Evolutionary conservation across 2,888 invertebrate species (phyloP).

Genomic region (Luperina testacea): DNA sequence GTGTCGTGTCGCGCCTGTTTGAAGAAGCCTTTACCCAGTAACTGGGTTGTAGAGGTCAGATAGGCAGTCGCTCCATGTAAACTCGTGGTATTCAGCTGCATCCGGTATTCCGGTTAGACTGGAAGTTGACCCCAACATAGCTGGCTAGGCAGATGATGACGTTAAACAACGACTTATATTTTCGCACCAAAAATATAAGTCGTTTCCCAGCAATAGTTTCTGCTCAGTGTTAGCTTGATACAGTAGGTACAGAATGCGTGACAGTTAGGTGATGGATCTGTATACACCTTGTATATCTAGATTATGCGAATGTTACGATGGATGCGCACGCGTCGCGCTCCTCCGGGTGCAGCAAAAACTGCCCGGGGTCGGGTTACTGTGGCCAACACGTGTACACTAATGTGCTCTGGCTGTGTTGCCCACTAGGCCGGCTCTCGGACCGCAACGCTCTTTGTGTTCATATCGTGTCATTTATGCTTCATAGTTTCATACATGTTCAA

Average conservation of each 20-base stretch:
- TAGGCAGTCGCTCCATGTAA: too few relatives aligned
- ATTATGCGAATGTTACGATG: background rate
- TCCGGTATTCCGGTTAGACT: too few relatives aligned
- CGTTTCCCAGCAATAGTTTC: background rate
- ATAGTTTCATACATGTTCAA: background rate
- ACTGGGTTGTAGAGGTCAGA: too few relatives aligned
- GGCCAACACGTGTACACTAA: constrained; percentile 22
- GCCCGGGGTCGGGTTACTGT: constrained; percentile 5
- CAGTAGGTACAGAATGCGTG: background rate
- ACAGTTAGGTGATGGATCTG: background rate
- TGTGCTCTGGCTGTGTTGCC: background rate
- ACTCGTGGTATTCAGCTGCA: too few relatives aligned
- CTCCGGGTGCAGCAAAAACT: background rate
- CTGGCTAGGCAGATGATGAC: too few relatives aligned
- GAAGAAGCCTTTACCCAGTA: too few relatives aligned
- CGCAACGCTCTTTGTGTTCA: background rate
- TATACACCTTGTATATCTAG: background rate
- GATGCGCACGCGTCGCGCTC: constrained; percentile 8
- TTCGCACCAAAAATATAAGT: background rate
- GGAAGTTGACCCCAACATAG: too few relatives aligned
- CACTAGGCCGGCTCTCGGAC: background rate
- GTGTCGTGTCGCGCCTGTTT: too few relatives aligned
- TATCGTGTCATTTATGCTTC: background rate
- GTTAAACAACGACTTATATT: background rate
- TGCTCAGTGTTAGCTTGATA: background rate